Percentiles rank a stretch among this genome's conserved stretches.
phyloP scores from a whole-genome alignment of 2,797 vertebrate genomes.

The Leuciscus waleckii region DNA sequence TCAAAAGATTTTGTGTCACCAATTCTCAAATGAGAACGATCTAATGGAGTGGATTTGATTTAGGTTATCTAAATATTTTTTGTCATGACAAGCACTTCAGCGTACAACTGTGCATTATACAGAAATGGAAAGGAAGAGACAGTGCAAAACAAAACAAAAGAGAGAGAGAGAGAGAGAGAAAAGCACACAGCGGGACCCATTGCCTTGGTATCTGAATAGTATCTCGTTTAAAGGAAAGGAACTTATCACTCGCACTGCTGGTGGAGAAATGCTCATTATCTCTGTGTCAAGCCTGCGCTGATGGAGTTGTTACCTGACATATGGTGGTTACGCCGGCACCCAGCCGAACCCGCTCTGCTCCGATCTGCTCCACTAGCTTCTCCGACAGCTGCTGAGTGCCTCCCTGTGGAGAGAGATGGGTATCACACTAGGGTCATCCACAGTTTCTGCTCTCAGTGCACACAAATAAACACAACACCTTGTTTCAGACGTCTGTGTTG shows the following conservation, averaged over 20 bases:
- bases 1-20: conserved; percentile 58
- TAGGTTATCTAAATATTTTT: conserved; percentile 50
- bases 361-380: conserved; percentile 72
- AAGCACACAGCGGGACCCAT: conserved; percentile 30
- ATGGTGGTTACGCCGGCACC: conserved; percentile 77
- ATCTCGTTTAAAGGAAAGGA: conserved; percentile 15
- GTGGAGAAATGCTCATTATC: conserved; percentile 46
- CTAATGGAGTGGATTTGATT: conserved; percentile 51
- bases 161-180: not conserved
- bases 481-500: not conserved
- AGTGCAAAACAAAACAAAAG: conserved; percentile 12
- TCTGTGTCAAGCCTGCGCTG: conserved; percentile 71
- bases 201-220: not conserved
- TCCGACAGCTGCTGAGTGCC: conserved; percentile 81
- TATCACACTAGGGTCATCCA: conserved; percentile 46
- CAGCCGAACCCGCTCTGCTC: conserved; percentile 73
- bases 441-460: conserved; percentile 1
- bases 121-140: not conserved
- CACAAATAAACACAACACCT: conserved; percentile 13
- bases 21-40: conserved; percentile 43
- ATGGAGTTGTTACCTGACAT: conserved; percentile 81
- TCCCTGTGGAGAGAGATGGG: conserved; percentile 75
- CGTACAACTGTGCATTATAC: not conserved
- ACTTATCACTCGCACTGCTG: conserved; percentile 20
- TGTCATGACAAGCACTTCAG: conserved; percentile 41